These are phyloP conservation scores for Salvelinus sp. DNA, from an alignment of 2,113 vertebrate species.

Conservation along the genomic window DNA sequence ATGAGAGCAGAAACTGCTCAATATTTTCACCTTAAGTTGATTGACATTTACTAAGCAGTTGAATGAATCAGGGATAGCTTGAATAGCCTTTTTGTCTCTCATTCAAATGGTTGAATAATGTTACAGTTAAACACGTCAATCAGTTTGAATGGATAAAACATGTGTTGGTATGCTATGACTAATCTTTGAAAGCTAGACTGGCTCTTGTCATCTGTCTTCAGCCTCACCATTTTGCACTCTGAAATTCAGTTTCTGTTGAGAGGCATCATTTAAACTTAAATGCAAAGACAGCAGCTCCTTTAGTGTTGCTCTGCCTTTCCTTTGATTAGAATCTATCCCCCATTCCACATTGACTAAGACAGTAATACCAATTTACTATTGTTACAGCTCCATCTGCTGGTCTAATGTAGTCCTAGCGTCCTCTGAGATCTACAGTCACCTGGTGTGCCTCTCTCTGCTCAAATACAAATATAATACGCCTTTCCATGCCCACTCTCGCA, in stretches of 20 bases:
- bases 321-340: slow-evolving; percentile 9
- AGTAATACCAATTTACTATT: slow-evolving; percentile 33
- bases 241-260: background rate
- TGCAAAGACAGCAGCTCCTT: slow-evolving; percentile 25
- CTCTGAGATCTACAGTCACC: background rate
- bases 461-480: background rate
- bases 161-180: no score
- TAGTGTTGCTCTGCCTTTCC: background rate
- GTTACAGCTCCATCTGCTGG: slow-evolving; percentile 70
- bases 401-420: slow-evolving; percentile 31
- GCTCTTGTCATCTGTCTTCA: slow-evolving; percentile 3
- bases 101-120: no score
- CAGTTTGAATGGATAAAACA: no score
- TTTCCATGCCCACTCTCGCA: background rate
- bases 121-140: no score
- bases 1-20: no score
- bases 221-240: background rate
- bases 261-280: slow-evolving; percentile 40
- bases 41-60: no score
- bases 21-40: no score
- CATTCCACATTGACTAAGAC: background rate
- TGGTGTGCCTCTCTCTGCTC: background rate
- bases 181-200: no score
- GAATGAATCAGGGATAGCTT: no score
- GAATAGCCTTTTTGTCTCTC: no score